These are phyloP conservation scores for Butorides virescens DNA, from an alignment of 2,113 vertebrate species.

Conservation along the genomic window DNA sequence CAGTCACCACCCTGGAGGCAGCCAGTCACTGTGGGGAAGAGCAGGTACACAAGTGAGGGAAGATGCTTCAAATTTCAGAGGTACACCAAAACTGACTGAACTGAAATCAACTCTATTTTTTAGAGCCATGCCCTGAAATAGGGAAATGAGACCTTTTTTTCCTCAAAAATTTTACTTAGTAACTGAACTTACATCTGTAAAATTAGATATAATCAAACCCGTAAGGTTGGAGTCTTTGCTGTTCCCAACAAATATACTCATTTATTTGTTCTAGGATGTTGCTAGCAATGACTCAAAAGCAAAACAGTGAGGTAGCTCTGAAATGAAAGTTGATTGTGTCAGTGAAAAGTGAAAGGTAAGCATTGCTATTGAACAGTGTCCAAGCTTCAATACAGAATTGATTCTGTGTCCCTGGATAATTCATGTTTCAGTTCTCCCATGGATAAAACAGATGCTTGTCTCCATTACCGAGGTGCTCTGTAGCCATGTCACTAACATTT, in stretches of 20 bases:
- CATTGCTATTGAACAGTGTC: neutral
- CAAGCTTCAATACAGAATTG: neutral
- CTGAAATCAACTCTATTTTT: neutral
- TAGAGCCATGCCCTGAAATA: neutral
- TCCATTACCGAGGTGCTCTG: neutral
- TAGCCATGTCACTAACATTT: neutral
- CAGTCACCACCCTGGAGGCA: neutral
- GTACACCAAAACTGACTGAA: neutral
- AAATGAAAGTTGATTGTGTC: neutral
- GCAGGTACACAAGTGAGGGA: neutral
- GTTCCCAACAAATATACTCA: neutral
- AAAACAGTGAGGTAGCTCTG: neutral
- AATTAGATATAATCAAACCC: neutral
- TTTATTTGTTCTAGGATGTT: conserved; percentile 29
- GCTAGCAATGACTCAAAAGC: conserved; percentile 22
- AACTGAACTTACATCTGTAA: neutral
- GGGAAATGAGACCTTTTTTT: neutral
- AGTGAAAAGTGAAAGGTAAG: neutral
- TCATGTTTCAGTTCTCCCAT: neutral
- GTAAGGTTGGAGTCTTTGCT: neutral
- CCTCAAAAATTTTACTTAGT: neutral
- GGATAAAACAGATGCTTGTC: neutral
- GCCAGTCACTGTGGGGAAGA: neutral
- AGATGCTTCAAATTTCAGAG: neutral
- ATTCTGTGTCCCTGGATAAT: neutral